Evolutionary conservation across 2,113 vertebrate genomes (phyloP).

Genomic region (Percopsis transmontana): DNA sequence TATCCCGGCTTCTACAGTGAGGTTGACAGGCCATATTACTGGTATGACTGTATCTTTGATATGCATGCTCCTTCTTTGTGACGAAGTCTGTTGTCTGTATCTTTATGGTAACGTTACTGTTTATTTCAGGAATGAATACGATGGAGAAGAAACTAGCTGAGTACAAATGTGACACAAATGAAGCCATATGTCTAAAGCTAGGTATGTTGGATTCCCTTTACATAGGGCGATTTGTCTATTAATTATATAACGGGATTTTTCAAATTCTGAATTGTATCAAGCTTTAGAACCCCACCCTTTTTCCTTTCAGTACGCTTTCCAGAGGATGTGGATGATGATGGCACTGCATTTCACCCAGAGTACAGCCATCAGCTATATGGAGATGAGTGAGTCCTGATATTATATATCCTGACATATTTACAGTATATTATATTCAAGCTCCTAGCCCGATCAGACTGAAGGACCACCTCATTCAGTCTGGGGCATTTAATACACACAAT

Average conservation of each 20-base stretch:
- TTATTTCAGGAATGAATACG: constrained; percentile 83
- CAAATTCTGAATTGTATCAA: not conserved
- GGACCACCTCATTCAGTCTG: too few relatives aligned
- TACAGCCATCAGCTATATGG: constrained; percentile 96
- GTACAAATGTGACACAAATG: constrained; percentile 98
- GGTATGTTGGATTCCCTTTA: constrained; percentile 74
- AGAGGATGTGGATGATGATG: constrained; percentile 94
- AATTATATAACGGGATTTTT: not conserved
- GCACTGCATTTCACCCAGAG: constrained; percentile 93
- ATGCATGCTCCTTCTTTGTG: not conserved
- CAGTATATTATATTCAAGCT: not conserved
- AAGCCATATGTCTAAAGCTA: constrained; percentile 93
- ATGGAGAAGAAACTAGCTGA: constrained; percentile 97
- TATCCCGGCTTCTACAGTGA: too few relatives aligned
- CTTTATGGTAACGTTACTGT: constrained; percentile 20
- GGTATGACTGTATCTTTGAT: not conserved
- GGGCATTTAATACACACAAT: too few relatives aligned
- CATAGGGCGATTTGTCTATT: not conserved
- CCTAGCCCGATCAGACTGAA: too few relatives aligned
- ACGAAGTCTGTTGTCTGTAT: not conserved
- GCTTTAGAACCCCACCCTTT: not conserved
- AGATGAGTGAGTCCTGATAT: constrained; percentile 87
- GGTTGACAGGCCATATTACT: too few relatives aligned
- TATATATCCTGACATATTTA: not conserved
- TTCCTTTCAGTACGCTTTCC: constrained; percentile 87